phyloP scores from a whole-genome alignment of 2,797 vertebrate genomes.

The Eidolon dupreanum region DNA sequence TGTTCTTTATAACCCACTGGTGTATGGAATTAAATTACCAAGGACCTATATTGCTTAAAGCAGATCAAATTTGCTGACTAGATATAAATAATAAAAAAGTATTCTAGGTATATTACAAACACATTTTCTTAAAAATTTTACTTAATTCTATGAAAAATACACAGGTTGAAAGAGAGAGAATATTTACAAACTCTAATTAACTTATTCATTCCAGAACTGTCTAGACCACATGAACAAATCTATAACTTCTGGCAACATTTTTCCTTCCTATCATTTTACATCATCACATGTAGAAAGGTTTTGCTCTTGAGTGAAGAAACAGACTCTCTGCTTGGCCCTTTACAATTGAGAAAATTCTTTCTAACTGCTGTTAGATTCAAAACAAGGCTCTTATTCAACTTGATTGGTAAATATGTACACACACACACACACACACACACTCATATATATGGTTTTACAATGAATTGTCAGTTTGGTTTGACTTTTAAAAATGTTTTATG shows the following conservation, averaged over 20 bases:
- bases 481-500: not conserved
- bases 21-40: not conserved
- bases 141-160: not conserved
- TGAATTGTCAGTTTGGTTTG: not conserved
- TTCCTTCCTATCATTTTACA: not conserved
- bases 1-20: not conserved
- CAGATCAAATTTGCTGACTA: not conserved
- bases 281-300: not conserved
- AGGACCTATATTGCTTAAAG: slow-evolving; percentile 2
- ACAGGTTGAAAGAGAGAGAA: not conserved
- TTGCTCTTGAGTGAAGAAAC: not conserved
- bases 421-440: too few relatives aligned
- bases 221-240: slow-evolving; percentile 49
- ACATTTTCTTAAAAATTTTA: not conserved
- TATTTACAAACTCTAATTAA: slow-evolving; percentile 28
- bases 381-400: not conserved
- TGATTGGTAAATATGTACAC: slow-evolving; percentile 21
- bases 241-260: slow-evolving; percentile 28
- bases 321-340: not conserved
- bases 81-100: not conserved
- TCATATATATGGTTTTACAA: not conserved
- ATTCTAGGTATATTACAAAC: not conserved
- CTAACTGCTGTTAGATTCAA: not conserved
- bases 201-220: slow-evolving; percentile 66
- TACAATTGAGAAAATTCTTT: not conserved